Evolutionary conservation across 2,888 invertebrate species (phyloP).

Genomic region (Melipona beecheii): DNA sequence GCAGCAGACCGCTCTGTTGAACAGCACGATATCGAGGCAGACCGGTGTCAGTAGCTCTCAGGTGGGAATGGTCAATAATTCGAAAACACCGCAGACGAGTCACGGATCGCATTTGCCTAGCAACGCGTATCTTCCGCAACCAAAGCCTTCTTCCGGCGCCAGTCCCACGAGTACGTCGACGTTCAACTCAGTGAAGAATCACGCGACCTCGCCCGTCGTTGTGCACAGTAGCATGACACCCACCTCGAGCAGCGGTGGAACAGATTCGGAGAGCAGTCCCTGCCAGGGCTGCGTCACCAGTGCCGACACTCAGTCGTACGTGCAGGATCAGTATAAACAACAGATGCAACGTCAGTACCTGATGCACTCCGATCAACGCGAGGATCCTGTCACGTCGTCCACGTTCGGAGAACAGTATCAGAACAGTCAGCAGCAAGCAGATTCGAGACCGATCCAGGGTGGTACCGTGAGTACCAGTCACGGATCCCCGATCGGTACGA

Average conservation of each 20-base stretch:
- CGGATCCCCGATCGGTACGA: constrained; percentile 88
- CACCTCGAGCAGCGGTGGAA: constrained; percentile 74
- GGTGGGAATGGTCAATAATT: constrained; percentile 71
- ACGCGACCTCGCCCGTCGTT: constrained; percentile 81
- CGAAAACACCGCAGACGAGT: constrained; percentile 68
- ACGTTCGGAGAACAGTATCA: constrained; percentile 87
- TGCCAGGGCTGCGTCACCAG: constrained; percentile 80
- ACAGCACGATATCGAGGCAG: constrained; percentile 92
- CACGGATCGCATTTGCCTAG: constrained; percentile 61
- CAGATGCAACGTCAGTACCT: constrained; percentile 77
- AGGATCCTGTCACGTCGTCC: constrained; percentile 88
- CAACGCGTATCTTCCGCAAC: constrained; percentile 79
- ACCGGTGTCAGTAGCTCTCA: constrained; percentile 83
- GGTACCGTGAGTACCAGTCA: constrained; percentile 94
- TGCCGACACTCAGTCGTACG: constrained; percentile 78
- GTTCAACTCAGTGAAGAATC: constrained; percentile 78
- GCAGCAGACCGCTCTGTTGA: constrained; percentile 94
- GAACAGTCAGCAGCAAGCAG: constrained; percentile 85
- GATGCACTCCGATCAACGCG: constrained; percentile 79
- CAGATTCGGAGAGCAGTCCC: constrained; percentile 77
- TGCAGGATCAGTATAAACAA: constrained; percentile 79
- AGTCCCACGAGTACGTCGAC: constrained; percentile 78
- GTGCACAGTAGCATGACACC: constrained; percentile 82
- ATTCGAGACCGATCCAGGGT: constrained; percentile 91
- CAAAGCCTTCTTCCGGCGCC: constrained; percentile 80